Percentiles rank a stretch among this genome's conserved stretches.
Conservation (phyloP, 2,888 invertebrate genomes). For the Agrotis puta region DNA sequence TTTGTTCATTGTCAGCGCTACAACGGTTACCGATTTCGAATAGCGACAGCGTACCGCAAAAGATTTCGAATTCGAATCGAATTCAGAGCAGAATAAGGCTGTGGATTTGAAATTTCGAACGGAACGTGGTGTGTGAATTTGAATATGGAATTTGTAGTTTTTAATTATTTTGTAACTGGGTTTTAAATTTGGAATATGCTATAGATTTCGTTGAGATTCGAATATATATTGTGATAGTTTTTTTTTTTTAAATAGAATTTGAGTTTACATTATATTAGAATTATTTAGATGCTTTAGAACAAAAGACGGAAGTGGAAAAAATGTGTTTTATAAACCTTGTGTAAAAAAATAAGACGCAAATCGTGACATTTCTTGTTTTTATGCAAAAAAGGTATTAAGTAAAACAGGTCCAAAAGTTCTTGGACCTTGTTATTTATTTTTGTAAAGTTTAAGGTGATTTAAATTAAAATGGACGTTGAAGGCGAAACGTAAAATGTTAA, state of each 20-base stretch:
- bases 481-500: constrained; percentile 38
- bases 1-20: constrained; percentile 84
- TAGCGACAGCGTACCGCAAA: constrained; percentile 74
- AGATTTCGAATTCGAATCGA: constrained; percentile 67
- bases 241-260: background rate
- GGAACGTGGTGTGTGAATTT: constrained; percentile 27
- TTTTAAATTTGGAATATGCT: background rate
- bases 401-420: constrained; percentile 58
- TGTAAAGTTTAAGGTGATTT: constrained; percentile 57
- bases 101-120: constrained; percentile 47
- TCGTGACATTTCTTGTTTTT: constrained; percentile 46
- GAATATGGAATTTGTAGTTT: constrained; percentile 9
- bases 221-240: background rate
- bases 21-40: constrained; percentile 77
- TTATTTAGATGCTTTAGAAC: background rate
- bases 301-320: constrained; percentile 4
- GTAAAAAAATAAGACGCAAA: constrained; percentile 35
- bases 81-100: constrained; percentile 54
- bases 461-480: constrained; percentile 42
- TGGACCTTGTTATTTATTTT: constrained; percentile 54
- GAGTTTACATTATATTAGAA: background rate
- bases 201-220: background rate
- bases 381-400: constrained; percentile 45
- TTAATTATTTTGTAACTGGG: constrained; percentile 21
- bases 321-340: background rate